Conservation (phyloP, 2,888 invertebrate genomes). For the Catotricha subobsoleta region DNA sequence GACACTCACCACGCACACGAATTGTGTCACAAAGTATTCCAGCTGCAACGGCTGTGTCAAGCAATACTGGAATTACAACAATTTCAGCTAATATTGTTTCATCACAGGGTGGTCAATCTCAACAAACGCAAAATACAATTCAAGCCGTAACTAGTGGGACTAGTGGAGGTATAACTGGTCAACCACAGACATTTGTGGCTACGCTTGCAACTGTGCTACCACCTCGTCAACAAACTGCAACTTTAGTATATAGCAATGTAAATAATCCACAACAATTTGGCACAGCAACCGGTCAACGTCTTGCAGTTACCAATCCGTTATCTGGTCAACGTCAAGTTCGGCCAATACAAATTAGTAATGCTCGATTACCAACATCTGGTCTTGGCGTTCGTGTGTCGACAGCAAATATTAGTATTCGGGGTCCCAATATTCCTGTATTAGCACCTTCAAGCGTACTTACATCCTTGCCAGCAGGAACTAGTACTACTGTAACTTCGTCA, state of each 20-base stretch:
- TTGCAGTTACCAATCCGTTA: constrained; percentile 22
- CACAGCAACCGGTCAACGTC: constrained; percentile 17
- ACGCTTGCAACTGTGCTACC: constrained; percentile 24
- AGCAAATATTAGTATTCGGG: constrained; percentile 23
- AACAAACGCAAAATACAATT: not conserved
- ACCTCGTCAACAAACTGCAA: constrained; percentile 25
- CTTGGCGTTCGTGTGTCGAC: constrained; percentile 2
- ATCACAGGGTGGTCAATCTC: constrained; percentile 1
- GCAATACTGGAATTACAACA: constrained; percentile 6
- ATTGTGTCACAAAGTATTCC: constrained; percentile 17
- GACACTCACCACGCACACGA: constrained; percentile 18
- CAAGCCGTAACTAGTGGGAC: constrained; percentile 1
- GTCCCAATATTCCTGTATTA: constrained; percentile 22
- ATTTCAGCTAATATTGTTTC: constrained; percentile 9
- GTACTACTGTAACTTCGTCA: constrained; percentile 14
- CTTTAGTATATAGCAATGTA: constrained; percentile 27
- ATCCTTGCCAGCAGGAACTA: constrained; percentile 11
- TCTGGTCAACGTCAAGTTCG: constrained; percentile 24
- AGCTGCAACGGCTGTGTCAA: constrained; percentile 1
- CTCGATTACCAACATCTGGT: constrained; percentile 7
- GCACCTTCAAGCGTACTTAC: constrained; percentile 16
- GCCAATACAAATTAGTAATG: constrained; percentile 21
- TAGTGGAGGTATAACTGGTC: constrained; percentile 3
- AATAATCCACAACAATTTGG: constrained; percentile 16
- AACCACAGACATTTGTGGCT: constrained; percentile 24